Percentiles rank a stretch among this genome's conserved stretches.
These are phyloP conservation scores for Myocastor coypus DNA, from an alignment of 2,113 vertebrate species.

Conservation along the genomic window DNA sequence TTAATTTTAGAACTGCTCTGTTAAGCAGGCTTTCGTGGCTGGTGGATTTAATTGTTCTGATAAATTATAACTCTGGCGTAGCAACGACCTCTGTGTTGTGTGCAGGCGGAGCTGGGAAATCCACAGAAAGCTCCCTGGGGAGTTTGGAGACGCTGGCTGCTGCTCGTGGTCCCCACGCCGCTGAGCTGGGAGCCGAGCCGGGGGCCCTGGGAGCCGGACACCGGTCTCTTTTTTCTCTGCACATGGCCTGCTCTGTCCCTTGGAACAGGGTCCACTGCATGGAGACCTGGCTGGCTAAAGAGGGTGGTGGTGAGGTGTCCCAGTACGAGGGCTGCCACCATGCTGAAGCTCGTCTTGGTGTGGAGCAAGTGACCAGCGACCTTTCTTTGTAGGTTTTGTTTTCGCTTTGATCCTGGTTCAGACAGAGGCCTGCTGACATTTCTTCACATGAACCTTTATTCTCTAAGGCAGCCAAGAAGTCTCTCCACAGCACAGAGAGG, in stretches of 20 bases:
- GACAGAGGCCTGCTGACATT: background rate
- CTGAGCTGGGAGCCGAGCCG: background rate
- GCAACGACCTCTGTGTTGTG: background rate
- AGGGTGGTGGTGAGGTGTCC: background rate
- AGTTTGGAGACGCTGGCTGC: background rate
- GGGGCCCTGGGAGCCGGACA: rapidly evolving
- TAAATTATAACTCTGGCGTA: background rate
- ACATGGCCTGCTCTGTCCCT: rapidly evolving
- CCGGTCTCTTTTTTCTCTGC: too few relatives aligned
- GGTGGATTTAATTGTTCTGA: background rate
- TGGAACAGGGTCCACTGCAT: rapidly evolving
- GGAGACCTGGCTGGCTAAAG: background rate
- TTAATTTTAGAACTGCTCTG: background rate
- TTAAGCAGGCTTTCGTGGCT: background rate
- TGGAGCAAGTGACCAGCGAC: rapidly evolving
- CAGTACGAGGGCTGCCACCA: background rate
- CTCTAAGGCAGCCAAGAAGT: background rate
- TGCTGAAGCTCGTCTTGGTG: background rate
- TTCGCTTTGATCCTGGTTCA: constrained; percentile 54
- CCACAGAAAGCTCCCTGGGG: background rate
- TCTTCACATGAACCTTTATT: background rate
- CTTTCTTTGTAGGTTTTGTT: background rate
- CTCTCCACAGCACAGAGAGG: rapidly evolving
- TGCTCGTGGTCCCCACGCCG: rapidly evolving
- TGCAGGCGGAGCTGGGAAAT: rapidly evolving